phyloP scores from a whole-genome alignment of 2,797 vertebrate species.

The Acipenser transmontanus region DNA sequence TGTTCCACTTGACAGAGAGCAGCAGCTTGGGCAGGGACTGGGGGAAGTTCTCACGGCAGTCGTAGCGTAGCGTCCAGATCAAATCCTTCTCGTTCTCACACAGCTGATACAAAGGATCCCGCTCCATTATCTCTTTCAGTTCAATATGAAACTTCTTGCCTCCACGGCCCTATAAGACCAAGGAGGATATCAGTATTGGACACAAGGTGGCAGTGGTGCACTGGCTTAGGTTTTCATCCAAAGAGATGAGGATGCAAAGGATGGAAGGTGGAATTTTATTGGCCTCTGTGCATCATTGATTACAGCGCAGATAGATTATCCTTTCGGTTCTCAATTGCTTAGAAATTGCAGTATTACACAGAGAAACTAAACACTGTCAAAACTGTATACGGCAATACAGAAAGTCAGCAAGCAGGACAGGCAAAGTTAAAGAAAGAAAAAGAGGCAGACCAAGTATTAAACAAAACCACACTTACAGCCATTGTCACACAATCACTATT shows the following conservation, averaged over 20 bases:
- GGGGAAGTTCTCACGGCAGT: slow-evolving; percentile 89
- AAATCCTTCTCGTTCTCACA: slow-evolving; percentile 98
- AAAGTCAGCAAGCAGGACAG: no score
- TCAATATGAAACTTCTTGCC: slow-evolving; percentile 94
- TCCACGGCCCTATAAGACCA: slow-evolving; percentile 74
- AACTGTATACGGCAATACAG: no score
- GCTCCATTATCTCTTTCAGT: slow-evolving; percentile 96
- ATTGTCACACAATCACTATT: slow-evolving; percentile 72
- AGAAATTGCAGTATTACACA: no score
- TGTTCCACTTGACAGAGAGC: slow-evolving; percentile 96
- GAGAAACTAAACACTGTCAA: no score
- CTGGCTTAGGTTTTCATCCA: background rate
- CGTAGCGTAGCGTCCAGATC: slow-evolving; percentile 91
- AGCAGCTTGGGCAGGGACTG: slow-evolving; percentile 91
- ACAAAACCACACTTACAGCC: slow-evolving; percentile 54
- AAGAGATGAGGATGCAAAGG: background rate
- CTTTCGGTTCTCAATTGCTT: no score
- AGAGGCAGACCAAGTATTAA: no score
- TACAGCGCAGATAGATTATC: no score
- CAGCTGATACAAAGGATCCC: slow-evolving; percentile 89
- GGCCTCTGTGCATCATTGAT: no score
- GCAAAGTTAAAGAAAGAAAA: no score
- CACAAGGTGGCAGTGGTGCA: slow-evolving; percentile 42
- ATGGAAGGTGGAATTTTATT: no score
- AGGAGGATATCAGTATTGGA: slow-evolving; percentile 15